Evolutionary conservation across 92 coral and sea anemone genomes (phyloP), one percentile per base, ranked within the genome.

Genomic region (Hydrozoanthus gracilis): DNA sequence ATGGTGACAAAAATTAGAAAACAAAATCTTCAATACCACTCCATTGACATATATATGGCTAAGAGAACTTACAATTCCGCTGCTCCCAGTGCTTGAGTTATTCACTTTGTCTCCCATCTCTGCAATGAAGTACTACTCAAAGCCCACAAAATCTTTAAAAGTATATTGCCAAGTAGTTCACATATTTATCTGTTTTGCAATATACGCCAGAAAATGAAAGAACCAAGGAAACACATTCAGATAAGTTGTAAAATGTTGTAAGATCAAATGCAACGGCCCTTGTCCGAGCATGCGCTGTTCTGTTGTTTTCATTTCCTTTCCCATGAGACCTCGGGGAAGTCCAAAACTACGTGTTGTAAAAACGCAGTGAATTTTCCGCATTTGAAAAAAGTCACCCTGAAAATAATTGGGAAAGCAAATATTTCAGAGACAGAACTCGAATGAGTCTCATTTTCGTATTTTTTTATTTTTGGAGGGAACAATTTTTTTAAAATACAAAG

Each of bases 211-310:
- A 65, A 65, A 50, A 80, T 47, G 49, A 65, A 47, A 80, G 55
- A 48, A 65, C 44, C 50, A 12, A 74, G 27, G 46, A 50, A 17
- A 80, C 6, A 17, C 11, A 9, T 56, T 16, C 82, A 54, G 11
- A 3, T 12, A 74, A 74, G 51, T 67, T 18, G 58, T 60, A 45
- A 80, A 35, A 68, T 27, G 20, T 51, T 64, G 55, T 51, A 66
- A 61, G 67, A 79, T 65, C 85, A 80, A 80, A 80, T 80, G 74
- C 85, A 66, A 66, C 85, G 20, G 60, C 74, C 85, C 73, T 10
- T 47, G 18, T 16, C 61, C 20, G 17, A 70, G 72, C 85, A 80
- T n/a, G 85, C 85, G 85, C 75, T 64, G n/a, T 49, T 27, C 52
- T 10, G 58, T 47, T 80, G 85, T 80, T 80, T 80, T 80, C 47